Base-by-base conservation (phyloP, 2,888 invertebrate species). In the Hesperia comma region DNA sequence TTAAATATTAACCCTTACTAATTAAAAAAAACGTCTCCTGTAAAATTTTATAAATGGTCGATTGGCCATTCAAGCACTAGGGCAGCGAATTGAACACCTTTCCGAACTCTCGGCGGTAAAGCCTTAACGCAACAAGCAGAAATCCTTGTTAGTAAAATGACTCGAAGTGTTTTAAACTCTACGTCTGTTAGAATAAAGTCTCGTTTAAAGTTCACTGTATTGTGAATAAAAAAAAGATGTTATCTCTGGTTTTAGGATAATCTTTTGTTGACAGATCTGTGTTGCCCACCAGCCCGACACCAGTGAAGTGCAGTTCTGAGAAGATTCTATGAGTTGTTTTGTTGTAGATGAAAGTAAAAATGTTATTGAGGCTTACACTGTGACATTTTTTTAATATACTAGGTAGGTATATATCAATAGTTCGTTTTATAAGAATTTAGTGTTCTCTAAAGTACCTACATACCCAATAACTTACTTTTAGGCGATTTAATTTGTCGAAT, bases 41-140 rank as follows among this genome's bases (percentile, higher is more conserved):
- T n/a, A n/a, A n/a, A n/a, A n/a, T n/a, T n/a, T n/a, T n/a, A n/a
- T n/a, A n/a, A n/a, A n/a, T n/a, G n/a, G n/a, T n/a, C n/a, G n/a
- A n/a, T n/a, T n/a, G n/a, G n/a, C n/a, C n/a, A n/a, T n/a, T n/a
- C n/a, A n/a, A n/a, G n/a, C n/a, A n/a, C n/a, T n/a, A n/a, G n/a
- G n/a, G n/a, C n/a, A n/a, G n/a, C n/a, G n/a, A n/a, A n/a, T 84
- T 79, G 88, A 89, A 91, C 90, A 86, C 91, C 90, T 91, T 89
- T 86, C 78, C 75, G 82, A 82, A 78, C 72, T 78, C 73, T 79
- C 81, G 78, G 78, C 87, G 83, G 80, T 66, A 54, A 60, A 43
- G 43, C 53, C 78, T 79, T 81, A 79, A 78, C 76, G 75, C 72
- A 76, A 77, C 81, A 75, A 75, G 84, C 85, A 81, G 80, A 88